Evolutionary conservation across 64 coral and sea anemone species (phyloP), one percentile per base, ranked within the genome.

Genomic region (Pocillopora verrucosa): DNA sequence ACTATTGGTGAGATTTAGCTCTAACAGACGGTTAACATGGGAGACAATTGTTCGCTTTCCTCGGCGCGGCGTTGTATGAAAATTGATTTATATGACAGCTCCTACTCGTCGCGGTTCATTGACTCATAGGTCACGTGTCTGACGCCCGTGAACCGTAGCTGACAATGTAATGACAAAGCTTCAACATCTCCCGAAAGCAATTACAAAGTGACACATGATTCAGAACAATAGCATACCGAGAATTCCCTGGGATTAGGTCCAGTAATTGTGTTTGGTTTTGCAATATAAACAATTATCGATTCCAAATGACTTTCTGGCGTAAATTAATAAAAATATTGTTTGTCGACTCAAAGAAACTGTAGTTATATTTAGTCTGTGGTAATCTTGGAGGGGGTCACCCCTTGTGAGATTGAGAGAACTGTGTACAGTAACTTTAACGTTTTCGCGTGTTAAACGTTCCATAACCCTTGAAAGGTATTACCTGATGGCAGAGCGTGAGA

Each of bases 371-470:
- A 38, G 64, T 17, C 37, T 56, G 63, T 85, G 63, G 36, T 26
- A n/a, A 72, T 58, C 82, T 85, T 85, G 82, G 82, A 85, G 64
- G 82, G 65, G 82, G 82, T 85, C 82, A 22, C 36, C 62, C 36
- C 61, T 68, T 62, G 62, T 69, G 80, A 83, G 16, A 45, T 72
- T 72, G n/a, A 65, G 37, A 72, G 63, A 72, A 10, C 3, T 79
- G 56, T 79, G 51, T 79, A 79, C 57, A 59, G 56, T 60, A 79
- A 63, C 58, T 60, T 16, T 4, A 36, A 36, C 35, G 79, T 61
- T 62, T 62, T 81, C 15, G 17, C 0, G 61, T 81, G 61, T 62
- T 34, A 30, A 61, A 30, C 58, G 79, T 81, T 81, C 79, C 79
- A 62, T 4, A 24, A 62, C 30, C 79, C 60, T 17, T 3, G 11